phyloP scores from a whole-genome alignment of 2,888 invertebrate genomes.

The Serripes groenlandicus region DNA sequence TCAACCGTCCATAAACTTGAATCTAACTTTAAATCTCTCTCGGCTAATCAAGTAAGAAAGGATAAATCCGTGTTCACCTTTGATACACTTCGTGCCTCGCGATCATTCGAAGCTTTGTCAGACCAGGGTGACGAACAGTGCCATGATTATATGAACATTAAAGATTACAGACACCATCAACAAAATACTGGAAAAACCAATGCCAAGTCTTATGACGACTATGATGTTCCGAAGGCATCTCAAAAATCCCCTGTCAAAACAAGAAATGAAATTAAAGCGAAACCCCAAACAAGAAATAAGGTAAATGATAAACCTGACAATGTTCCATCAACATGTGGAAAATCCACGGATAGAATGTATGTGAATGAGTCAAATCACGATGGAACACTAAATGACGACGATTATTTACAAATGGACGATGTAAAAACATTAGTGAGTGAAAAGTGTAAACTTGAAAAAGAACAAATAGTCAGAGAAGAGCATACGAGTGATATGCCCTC shows the following conservation, averaged over 20 bases:
- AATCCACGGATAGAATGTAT: neutral
- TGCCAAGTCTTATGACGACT: neutral
- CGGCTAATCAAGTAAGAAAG: neutral
- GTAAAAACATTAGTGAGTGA: no score
- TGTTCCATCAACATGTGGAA: neutral
- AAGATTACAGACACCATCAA: no score
- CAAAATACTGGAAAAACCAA: no score
- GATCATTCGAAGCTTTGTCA: neutral
- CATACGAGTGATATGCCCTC: no score
- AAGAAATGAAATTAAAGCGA: constrained; percentile 4
- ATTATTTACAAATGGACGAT: constrained; percentile 11
- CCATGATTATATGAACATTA: neutral
- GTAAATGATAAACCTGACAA: neutral
- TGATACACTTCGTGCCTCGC: neutral
- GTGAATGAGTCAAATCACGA: neutral
- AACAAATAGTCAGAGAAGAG: no score
- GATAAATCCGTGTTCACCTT: neutral
- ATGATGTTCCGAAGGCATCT: constrained; percentile 4
- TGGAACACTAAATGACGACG: neutral
- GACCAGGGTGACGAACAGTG: neutral
- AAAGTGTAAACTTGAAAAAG: neutral
- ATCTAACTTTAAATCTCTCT: neutral
- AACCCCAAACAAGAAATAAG: neutral
- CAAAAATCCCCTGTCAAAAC: constrained; percentile 11
- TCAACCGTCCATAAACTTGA: no score